Evolutionary conservation across 2,888 invertebrate genomes (phyloP).

Genomic region (Torymus texanus): DNA sequence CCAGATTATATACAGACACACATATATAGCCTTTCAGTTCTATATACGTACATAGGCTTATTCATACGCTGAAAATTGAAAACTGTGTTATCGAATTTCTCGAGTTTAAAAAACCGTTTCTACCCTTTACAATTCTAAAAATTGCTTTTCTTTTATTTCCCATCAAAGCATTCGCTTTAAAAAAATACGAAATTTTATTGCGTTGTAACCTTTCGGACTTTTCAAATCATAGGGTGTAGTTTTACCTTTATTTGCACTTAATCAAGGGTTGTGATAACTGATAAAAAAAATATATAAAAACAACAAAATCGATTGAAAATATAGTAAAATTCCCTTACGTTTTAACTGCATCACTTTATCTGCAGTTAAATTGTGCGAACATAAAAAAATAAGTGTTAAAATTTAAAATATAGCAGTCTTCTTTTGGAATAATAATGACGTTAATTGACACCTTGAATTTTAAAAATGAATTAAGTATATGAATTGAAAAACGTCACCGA

Average conservation of each 20-base stretch:
- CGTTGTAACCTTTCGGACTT: neutral
- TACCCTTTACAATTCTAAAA: neutral
- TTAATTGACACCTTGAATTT: too few species aligned
- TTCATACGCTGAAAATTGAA: neutral
- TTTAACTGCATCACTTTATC: too few species aligned
- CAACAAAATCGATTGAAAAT: too few species aligned
- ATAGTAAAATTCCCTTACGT: too few species aligned
- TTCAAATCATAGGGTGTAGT: neutral
- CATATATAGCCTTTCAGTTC: too few species aligned
- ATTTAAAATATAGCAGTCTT: too few species aligned
- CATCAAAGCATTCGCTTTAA: neutral
- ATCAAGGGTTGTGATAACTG: neutral
- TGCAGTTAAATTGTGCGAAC: too few species aligned
- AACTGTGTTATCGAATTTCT: constrained; percentile 24
- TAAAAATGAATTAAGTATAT: too few species aligned
- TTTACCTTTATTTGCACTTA: neutral
- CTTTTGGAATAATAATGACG: too few species aligned
- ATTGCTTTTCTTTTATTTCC: constrained; percentile 9
- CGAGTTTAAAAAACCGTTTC: neutral
- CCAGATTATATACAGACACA: neutral
- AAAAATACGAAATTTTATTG: too few species aligned
- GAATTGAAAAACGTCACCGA: too few species aligned
- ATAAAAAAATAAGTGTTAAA: too few species aligned
- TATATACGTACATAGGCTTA: neutral
- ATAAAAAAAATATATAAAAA: neutral